Evolutionary conservation across 2,888 invertebrate species (phyloP).

Genomic region (Eupithecia subfuscata): DNA sequence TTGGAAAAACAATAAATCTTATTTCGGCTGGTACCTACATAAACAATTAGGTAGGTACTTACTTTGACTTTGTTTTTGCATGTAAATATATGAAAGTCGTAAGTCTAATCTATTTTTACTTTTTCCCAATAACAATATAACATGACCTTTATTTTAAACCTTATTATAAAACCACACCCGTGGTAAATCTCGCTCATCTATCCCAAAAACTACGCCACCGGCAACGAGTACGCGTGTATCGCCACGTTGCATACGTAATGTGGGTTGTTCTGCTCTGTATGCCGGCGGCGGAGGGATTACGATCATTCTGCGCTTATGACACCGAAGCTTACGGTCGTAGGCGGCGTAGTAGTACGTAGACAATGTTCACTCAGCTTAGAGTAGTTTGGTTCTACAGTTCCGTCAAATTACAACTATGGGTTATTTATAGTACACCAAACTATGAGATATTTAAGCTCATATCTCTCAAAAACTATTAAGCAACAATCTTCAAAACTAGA

Average conservation of each 20-base stretch:
- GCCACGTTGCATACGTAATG: conserved; percentile 19
- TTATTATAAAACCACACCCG: not conserved
- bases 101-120: not conserved
- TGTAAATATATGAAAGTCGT: not conserved
- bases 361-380: not conserved
- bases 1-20: not conserved
- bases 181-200: not conserved
- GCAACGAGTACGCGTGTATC: not conserved
- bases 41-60: not conserved
- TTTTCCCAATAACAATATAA: not conserved
- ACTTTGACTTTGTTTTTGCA: not conserved
- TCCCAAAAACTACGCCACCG: not conserved
- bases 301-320: conserved; percentile 34
- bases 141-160: not conserved
- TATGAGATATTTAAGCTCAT: not conserved
- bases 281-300: conserved; percentile 32
- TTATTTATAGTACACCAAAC: not conserved
- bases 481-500: no score
- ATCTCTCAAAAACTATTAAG: not conserved
- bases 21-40: no score
- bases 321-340: conserved; percentile 22
- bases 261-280: conserved; percentile 13
- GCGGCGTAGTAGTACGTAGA: not conserved
- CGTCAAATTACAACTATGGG: not conserved
- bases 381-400: not conserved